Conservation (phyloP, 2,113 vertebrate species). For the Neodontobutis hainanensis region DNA sequence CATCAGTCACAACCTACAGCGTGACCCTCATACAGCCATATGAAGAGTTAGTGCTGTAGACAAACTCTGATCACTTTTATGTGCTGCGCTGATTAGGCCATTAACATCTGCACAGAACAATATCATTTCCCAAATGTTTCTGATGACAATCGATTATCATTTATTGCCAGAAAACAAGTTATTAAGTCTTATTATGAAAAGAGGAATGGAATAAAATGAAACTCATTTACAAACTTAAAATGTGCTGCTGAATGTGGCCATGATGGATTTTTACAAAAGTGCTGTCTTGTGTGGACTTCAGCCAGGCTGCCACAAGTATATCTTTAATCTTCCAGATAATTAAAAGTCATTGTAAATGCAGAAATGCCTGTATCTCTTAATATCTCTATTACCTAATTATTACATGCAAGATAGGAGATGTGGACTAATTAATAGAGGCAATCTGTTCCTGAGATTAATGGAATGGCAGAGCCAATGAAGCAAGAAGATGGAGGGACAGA, state of each 20-base stretch:
- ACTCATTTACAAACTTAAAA: constrained; percentile 39
- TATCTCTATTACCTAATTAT: constrained; percentile 71
- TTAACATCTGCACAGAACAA: constrained; percentile 10
- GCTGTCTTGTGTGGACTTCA: constrained; percentile 18
- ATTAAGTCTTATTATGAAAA: constrained; percentile 30
- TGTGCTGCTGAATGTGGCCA: constrained; percentile 15
- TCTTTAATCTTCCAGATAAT: constrained; percentile 63
- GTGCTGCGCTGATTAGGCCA: neutral
- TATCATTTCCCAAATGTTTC: constrained; percentile 27
- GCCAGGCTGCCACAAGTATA: constrained; percentile 24
- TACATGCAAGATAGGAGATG: constrained; percentile 65
- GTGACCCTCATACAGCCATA: constrained; percentile 14
- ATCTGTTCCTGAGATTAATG: constrained; percentile 70
- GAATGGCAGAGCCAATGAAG: constrained; percentile 50
- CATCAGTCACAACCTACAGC: constrained; percentile 43
- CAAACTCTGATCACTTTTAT: constrained; percentile 13
- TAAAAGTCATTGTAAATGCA: constrained; percentile 60
- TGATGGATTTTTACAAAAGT: neutral
- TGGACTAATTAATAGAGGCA: constrained; percentile 71
- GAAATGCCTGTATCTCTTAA: constrained; percentile 63
- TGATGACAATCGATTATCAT: constrained; percentile 18
- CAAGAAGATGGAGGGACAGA: constrained; percentile 53
- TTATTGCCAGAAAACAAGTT: constrained; percentile 37
- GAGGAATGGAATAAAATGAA: constrained; percentile 17
- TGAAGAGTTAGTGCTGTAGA: constrained; percentile 15